Conservation (phyloP, 2,888 invertebrate genomes). For the Hypomecis atomaria region DNA sequence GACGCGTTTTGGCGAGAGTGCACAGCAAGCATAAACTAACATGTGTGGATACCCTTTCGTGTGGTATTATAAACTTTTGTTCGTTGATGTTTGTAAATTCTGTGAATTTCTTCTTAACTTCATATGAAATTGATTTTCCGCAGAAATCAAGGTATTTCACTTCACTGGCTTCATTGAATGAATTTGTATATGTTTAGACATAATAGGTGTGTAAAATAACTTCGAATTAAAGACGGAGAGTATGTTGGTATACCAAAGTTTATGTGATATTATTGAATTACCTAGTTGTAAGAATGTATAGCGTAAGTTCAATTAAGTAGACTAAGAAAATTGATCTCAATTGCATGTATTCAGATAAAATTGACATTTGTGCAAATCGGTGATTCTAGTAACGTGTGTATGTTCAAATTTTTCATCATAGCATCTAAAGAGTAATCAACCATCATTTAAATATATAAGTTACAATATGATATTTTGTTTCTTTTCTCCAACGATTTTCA, state of each 20-base stretch:
- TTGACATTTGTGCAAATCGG: not conserved
- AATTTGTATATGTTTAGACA: not conserved
- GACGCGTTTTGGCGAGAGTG: too few species aligned
- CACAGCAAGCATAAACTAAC: not conserved
- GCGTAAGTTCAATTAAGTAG: slow-evolving; percentile 12
- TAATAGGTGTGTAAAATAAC: not conserved
- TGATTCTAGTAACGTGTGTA: slow-evolving; percentile 4
- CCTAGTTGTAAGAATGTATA: slow-evolving; percentile 3
- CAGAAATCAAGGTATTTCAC: not conserved
- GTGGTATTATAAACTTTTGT: slow-evolving; percentile 3
- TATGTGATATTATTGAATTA: slow-evolving; percentile 30
- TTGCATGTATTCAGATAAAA: slow-evolving; percentile 5
- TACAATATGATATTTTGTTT: too few species aligned
- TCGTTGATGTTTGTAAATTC: slow-evolving; percentile 11
- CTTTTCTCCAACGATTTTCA: too few species aligned
- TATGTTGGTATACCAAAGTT: slow-evolving; percentile 27
- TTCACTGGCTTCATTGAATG: slow-evolving; percentile 3
- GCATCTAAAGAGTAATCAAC: not conserved
- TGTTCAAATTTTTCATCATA: not conserved
- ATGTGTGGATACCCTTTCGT: not conserved
- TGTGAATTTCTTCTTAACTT: slow-evolving; percentile 12
- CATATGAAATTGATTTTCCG: slow-evolving; percentile 8
- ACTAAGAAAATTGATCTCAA: slow-evolving; percentile 26
- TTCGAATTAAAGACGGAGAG: not conserved
- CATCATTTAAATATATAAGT: too few species aligned